A percentile compares a stretch with the other conserved stretches of the same genome.
phyloP scores from a whole-genome alignment of 2,113 vertebrate genomes.

The Fregetta grallaria region DNA sequence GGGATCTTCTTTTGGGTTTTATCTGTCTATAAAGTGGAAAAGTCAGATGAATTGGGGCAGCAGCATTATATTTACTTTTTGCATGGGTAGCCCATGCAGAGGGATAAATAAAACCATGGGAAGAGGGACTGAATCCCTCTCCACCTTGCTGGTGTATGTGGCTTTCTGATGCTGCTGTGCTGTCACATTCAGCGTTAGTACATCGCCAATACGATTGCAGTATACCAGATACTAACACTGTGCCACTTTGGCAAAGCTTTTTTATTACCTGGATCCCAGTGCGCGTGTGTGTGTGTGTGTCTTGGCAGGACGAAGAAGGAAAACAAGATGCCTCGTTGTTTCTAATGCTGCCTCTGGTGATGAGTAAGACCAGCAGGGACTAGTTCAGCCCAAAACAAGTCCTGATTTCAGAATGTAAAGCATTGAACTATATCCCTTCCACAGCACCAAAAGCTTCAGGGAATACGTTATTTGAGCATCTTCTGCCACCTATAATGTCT shows the following conservation, averaged over 20 bases:
- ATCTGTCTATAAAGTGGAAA: not conserved
- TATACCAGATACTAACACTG: not conserved
- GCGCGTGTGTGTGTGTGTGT: not conserved
- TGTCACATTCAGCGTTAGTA: not conserved
- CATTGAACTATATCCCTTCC: not conserved
- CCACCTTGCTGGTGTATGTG: not conserved
- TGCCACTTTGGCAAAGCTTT: not conserved
- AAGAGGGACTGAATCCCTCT: not conserved
- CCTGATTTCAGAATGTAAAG: not conserved
- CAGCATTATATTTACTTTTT: not conserved
- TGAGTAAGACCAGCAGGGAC: not conserved
- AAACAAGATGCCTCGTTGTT: not conserved
- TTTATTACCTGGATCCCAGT: not conserved
- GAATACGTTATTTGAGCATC: not conserved
- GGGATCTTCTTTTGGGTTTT: not conserved
- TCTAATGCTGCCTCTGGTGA: not conserved
- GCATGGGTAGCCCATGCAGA: not conserved
- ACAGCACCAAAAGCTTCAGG: not conserved
- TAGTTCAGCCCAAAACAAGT: not conserved
- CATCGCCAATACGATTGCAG: accelerated
- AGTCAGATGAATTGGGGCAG: not conserved
- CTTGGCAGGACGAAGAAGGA: not conserved
- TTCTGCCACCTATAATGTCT: not conserved
- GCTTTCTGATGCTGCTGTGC: not conserved
- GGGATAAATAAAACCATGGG: not conserved